These are phyloP conservation scores for Orchesella cincta DNA, from an alignment of 1,140 invertebrate species.

Conservation along the genomic window DNA sequence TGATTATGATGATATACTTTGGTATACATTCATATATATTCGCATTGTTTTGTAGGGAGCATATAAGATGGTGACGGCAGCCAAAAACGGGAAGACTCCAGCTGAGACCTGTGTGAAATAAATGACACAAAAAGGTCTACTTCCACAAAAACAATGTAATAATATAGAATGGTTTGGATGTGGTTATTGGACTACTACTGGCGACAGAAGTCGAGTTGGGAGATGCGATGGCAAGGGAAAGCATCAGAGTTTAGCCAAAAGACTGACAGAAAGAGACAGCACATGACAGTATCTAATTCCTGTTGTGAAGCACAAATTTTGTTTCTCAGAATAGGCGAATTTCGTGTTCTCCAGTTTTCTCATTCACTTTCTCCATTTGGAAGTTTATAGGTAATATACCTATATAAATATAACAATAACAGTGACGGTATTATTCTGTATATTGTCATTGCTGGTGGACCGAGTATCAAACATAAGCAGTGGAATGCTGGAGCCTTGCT, in stretches of 20 bases:
- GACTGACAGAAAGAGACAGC: conserved; percentile 18
- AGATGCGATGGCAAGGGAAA: not conserved
- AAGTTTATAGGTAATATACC: too few species aligned
- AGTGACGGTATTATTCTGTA: too few species aligned
- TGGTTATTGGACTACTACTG: not conserved
- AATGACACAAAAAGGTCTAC: conserved; percentile 15
- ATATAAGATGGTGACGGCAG: not conserved
- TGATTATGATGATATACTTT: conserved; percentile 22
- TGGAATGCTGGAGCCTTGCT: too few species aligned
- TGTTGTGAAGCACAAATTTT: not conserved
- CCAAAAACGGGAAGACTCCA: conserved; percentile 20
- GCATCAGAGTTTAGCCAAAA: conserved; percentile 22
- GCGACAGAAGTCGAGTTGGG: conserved; percentile 18
- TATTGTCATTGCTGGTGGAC: too few species aligned
- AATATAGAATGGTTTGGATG: not conserved
- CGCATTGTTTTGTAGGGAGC: not conserved
- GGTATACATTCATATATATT: too few species aligned
- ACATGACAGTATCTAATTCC: conserved; percentile 27
- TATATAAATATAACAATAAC: too few species aligned
- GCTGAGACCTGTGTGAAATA: conserved; percentile 21
- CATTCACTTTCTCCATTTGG: too few species aligned
- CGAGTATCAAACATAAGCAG: too few species aligned
- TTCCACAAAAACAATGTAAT: not conserved
- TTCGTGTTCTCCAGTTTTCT: not conserved
- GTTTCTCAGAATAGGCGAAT: not conserved